Conservation (phyloP, 2,113 vertebrate species). For the Tetrao urogallus region DNA sequence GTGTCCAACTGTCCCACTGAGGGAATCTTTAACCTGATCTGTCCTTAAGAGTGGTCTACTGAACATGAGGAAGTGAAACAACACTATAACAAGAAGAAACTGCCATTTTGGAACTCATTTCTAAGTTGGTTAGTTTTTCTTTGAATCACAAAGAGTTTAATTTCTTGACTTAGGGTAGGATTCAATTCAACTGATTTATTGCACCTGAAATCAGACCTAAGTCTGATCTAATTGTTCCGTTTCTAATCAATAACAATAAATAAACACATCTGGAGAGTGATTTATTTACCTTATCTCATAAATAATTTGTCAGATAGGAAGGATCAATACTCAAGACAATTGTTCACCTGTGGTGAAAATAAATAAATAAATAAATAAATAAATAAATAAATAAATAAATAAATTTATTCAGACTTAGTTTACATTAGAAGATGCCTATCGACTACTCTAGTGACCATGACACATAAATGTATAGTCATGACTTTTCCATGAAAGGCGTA, state of each 20-base stretch:
- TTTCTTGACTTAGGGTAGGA: not conserved
- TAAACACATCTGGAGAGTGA: not conserved
- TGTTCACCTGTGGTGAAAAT: not conserved
- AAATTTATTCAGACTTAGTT: not conserved
- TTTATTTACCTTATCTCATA: not conserved
- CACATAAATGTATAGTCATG: not conserved
- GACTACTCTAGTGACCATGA: not conserved
- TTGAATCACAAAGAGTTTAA: not conserved
- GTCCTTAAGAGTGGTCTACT: rapidly evolving
- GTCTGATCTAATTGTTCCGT: not conserved
- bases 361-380: not conserved
- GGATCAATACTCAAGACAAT: not conserved
- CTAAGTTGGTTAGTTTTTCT: not conserved
- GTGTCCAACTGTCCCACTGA: not conserved
- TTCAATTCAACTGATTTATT: not conserved
- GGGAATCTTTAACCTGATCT: not conserved
- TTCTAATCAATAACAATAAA: not conserved
- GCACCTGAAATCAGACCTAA: not conserved
- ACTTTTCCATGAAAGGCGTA: not conserved
- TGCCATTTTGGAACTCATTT: not conserved
- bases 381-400: not conserved
- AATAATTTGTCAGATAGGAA: not conserved
- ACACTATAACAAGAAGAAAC: not conserved
- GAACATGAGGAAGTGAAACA: not conserved
- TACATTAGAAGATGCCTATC: not conserved